phyloP scores from a whole-genome alignment of 2,888 invertebrate genomes.

The Serrognathus titanus region DNA sequence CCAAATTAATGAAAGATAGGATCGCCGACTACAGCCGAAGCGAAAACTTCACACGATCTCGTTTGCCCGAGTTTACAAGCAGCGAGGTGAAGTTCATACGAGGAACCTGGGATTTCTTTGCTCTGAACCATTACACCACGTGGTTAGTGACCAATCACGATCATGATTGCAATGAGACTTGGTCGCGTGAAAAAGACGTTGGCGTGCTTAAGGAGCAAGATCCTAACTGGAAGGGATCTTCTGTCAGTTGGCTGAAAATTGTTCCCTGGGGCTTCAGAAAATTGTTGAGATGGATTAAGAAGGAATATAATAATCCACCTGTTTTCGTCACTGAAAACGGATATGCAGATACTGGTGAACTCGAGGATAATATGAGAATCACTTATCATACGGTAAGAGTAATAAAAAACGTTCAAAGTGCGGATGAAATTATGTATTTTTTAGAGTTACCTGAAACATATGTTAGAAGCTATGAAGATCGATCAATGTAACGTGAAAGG shows the following conservation, averaged over 20 bases:
- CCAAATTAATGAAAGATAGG: slow-evolving; percentile 48
- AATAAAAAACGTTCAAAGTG: neutral
- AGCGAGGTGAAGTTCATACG: slow-evolving; percentile 47
- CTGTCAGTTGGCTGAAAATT: slow-evolving; percentile 54
- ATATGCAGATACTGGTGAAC: slow-evolving; percentile 51
- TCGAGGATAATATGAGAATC: slow-evolving; percentile 52
- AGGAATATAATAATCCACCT: slow-evolving; percentile 50
- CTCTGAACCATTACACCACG: slow-evolving; percentile 62
- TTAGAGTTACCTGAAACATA: slow-evolving; percentile 46
- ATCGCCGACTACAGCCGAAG: slow-evolving; percentile 46
- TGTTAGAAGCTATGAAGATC: slow-evolving; percentile 51
- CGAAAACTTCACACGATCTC: slow-evolving; percentile 47
- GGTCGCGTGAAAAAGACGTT: slow-evolving; percentile 50
- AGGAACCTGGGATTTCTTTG: slow-evolving; percentile 62
- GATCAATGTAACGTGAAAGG: slow-evolving; percentile 61
- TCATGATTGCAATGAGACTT: slow-evolving; percentile 44
- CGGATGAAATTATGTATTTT: neutral
- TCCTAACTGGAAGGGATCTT: slow-evolving; percentile 52
- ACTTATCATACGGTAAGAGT: slow-evolving; percentile 39
- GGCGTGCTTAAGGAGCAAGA: slow-evolving; percentile 46
- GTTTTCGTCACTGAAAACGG: slow-evolving; percentile 62
- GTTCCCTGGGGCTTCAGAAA: slow-evolving; percentile 61
- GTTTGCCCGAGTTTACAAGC: slow-evolving; percentile 49
- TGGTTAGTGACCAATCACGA: slow-evolving; percentile 42
- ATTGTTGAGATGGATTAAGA: slow-evolving; percentile 51